Base-by-base conservation (phyloP, 2,113 vertebrate species). In the Zingel zingel region DNA sequence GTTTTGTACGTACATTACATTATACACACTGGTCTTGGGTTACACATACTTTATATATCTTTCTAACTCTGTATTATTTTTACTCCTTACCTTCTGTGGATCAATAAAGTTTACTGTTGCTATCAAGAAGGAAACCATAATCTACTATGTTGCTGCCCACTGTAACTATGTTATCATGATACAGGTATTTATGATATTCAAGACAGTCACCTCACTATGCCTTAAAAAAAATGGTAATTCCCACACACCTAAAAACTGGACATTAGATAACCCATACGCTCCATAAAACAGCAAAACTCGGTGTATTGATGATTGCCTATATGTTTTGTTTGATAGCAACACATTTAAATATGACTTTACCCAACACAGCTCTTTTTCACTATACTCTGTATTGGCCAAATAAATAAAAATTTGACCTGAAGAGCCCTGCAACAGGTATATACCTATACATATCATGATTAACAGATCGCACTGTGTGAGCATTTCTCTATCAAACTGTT, bases 401-500 rank as follows among this genome's bases (percentile, higher is more conserved):
- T 25, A 25, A 25, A 25, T 25, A 25, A 25, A 27, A 65, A 4
- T 53, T 15, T 10, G 39, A 85, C 27, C 13, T 65, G 0, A 30
- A 8, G 27, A 16, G 69, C 23, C 23, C 48, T 53, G 74, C 71
- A 89, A 85, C 87, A 86, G 79, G 72, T 90, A 9, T 72, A 11
- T 9, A 15, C 64, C 1, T 27, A 1, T 50, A 45, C 10, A 62
- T 63, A 1, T 21, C 3, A 16, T 27, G 10, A 4, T 27, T 11
- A 68, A 47, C 9, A 66, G 19, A 69, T 16, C 47, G 23, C 12
- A 61, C 15, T n/a, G 2, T 6, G 43, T 6, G 43, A 77, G 33
- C 51, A 65, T 13, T 13, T 12, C 47, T 27, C 18, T 16, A 83
- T 47, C 75, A 91, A 91, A 86, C 89, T 84, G 91, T 91, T 91